phyloP scores from a whole-genome alignment of 2,888 invertebrate genomes.

The Graphium colonna region DNA sequence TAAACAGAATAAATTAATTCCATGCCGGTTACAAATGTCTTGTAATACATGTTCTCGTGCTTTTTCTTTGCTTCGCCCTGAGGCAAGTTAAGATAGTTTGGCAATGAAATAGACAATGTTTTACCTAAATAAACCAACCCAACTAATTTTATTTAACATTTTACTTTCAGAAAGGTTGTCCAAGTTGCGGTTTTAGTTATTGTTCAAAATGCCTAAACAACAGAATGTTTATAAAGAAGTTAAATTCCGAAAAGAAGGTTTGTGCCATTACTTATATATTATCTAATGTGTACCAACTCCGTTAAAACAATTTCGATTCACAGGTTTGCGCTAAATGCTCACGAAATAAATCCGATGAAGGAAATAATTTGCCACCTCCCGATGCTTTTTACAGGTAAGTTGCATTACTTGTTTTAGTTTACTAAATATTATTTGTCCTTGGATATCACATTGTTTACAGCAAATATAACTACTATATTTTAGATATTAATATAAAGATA shows the following conservation, averaged over 20 bases:
- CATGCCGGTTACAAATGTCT: no score
- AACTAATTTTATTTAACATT: constrained; percentile 18
- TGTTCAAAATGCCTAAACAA: constrained; percentile 90
- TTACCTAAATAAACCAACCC: not conserved
- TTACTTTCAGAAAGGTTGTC: constrained; percentile 86
- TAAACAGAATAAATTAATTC: not conserved
- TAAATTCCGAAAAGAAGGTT: constrained; percentile 83
- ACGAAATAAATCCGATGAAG: constrained; percentile 34
- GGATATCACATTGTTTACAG: no score
- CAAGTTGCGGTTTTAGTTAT: constrained; percentile 90
- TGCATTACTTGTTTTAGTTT: no score
- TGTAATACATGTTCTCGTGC: constrained; percentile 86
- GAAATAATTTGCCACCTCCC: constrained; percentile 57
- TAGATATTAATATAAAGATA: no score
- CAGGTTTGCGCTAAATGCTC: constrained; percentile 68
- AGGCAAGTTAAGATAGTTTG: constrained; percentile 82
- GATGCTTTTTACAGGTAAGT: constrained; percentile 80
- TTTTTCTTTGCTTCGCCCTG: constrained; percentile 86
- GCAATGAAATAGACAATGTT: not conserved
- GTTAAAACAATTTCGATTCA: constrained; percentile 24
- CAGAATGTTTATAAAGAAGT: constrained; percentile 83
- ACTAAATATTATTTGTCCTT: no score
- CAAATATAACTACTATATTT: no score
- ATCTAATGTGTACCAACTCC: not conserved
- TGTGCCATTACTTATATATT: not conserved